Evolutionary conservation across 2,888 invertebrate genomes (phyloP), one percentile per base, ranked within the genome.

Genomic region (Platycnemis pennipes): DNA sequence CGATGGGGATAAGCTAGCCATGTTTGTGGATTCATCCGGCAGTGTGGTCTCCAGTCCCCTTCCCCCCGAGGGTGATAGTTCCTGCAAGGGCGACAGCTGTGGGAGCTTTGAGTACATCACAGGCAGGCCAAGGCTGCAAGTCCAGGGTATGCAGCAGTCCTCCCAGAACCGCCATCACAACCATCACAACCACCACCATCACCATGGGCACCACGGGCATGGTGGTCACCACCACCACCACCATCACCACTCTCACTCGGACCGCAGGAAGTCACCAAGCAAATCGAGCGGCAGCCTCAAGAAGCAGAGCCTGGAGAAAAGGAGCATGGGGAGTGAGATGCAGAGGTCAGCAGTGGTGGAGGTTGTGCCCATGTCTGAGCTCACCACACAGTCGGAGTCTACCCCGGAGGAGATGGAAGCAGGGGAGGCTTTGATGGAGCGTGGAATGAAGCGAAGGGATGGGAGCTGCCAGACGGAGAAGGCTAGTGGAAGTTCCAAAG

Each of bases 41-140:
- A 94, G 95, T 49, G 96, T 96, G 88, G 96, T 96, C 44, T 97
- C 97, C 0, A 96, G 97, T 42, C 97, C 96, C 63, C 96, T 96
- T 96, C 96, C 97, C 4, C 97, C 97, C 37, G 97, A 97, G 95
- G 97, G 97, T 1, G 97, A 97, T 0, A 97, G 98, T n/a, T 97
- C 97, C 95, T 97, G 97, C 95, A 97, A 97, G 95, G 97, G 97
- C 13, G 97, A 97, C 95, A 97, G 97, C 94, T 97, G 97, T 95
- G 97, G 97, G 44, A 97, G 97, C 96, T 97, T 97, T 95, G 97
- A 97, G 95, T 97, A 97, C 95, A 97, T 96, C 95, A 91, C 91
- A 0, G 97, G 97, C 46, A 97, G 97, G 94, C 96, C 96, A 49
- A 97, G 97, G 89, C 94, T 95, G 94, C 95, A 95, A 94, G 94